These are phyloP conservation scores for Biston stratarius DNA, from an alignment of 2,888 invertebrate species.

Conservation along the genomic window DNA sequence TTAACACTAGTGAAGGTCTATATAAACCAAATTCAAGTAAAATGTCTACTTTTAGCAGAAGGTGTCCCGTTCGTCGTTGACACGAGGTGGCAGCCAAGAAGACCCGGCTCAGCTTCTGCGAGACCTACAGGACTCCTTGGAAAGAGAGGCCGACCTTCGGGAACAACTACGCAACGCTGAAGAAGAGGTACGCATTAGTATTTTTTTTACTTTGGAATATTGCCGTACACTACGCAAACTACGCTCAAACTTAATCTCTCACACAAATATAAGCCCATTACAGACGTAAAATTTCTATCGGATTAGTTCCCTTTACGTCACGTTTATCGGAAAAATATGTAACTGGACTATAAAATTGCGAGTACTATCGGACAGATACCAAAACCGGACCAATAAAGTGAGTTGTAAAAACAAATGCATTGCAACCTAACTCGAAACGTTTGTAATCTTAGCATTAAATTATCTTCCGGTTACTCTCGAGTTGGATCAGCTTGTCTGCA, in stretches of 20 bases:
- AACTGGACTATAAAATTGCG: not conserved
- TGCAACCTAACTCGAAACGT: conserved; percentile 16
- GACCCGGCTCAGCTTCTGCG: conserved; percentile 93
- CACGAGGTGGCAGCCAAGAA: conserved; percentile 92
- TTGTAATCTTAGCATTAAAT: conserved; percentile 46
- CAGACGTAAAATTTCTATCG: conserved; percentile 3
- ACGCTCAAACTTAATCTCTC: not conserved
- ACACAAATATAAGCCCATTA: not conserved
- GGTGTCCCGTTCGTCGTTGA: conserved; percentile 91
- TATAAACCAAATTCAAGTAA: too few relatives aligned
- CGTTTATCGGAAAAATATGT: not conserved
- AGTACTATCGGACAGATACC: not conserved
- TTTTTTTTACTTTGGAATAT: not conserved
- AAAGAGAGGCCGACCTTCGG: conserved; percentile 96
- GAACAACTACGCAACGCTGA: conserved; percentile 97
- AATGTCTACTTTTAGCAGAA: conserved; percentile 72
- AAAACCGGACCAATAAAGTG: conserved; percentile 18
- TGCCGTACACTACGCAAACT: conserved; percentile 6
- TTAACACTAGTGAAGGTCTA: too few relatives aligned
- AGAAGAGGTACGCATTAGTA: conserved; percentile 90
- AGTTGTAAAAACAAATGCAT: conserved; percentile 16
- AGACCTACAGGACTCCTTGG: conserved; percentile 96
- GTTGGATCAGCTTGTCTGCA: conserved; percentile 53
- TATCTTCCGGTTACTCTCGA: conserved; percentile 55
- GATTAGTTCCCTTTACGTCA: conserved; percentile 8